Evolutionary conservation across 2,113 vertebrate species (phyloP).

Genomic region (Agapornis roseicollis): DNA sequence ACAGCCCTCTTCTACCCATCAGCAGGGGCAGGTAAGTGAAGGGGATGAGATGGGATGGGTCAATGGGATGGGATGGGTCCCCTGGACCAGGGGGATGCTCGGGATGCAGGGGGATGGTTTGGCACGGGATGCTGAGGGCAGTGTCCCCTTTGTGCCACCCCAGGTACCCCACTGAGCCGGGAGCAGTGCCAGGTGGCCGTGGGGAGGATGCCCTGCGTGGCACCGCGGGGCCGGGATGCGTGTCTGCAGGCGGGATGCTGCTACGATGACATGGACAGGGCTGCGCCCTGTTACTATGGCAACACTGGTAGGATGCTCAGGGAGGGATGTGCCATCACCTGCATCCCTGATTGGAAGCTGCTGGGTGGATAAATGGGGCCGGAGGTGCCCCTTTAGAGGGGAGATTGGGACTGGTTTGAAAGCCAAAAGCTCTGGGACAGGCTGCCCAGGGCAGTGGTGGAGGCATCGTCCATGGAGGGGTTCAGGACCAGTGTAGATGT

Average conservation of each 20-base stretch:
- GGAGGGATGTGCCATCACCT: background rate
- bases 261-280: constrained; percentile 17
- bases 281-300: constrained; percentile 59
- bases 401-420: background rate
- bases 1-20: constrained; percentile 20
- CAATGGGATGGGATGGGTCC: too few species aligned
- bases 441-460: too few species aligned
- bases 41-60: rapidly evolving
- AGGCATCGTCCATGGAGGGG: background rate
- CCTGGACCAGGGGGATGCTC: background rate
- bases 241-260: constrained; percentile 62
- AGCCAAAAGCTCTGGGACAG: background rate
- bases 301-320: constrained; percentile 31
- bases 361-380: background rate
- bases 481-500: background rate
- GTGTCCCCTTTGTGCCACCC: rapidly evolving
- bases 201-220: constrained; percentile 28
- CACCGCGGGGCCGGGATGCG: background rate
- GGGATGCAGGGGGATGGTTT: background rate
- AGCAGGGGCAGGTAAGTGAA: background rate
- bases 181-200: constrained; percentile 39
- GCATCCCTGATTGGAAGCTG: background rate
- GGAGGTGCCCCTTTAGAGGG: background rate
- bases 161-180: background rate
- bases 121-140: background rate